phyloP scores from a whole-genome alignment of 2,888 invertebrate genomes.

The Volucella inanis region DNA sequence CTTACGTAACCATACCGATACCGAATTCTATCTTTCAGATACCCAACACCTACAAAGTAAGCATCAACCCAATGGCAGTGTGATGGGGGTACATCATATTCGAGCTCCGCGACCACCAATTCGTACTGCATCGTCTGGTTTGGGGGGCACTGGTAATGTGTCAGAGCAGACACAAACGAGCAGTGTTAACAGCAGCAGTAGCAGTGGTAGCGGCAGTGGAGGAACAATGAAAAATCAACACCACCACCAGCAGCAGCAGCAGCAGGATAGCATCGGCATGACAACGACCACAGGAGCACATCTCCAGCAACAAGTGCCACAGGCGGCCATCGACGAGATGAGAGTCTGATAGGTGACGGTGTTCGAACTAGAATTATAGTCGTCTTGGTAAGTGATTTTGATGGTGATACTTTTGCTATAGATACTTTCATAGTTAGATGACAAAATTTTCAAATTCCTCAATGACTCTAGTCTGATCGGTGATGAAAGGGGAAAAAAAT shows the following conservation, averaged over 20 bases:
- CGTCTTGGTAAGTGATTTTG: constrained; percentile 80
- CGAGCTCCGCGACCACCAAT: constrained; percentile 83
- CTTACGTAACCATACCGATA: constrained; percentile 10
- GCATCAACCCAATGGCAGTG: constrained; percentile 81
- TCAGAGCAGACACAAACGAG: constrained; percentile 80
- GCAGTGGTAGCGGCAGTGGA: constrained; percentile 80
- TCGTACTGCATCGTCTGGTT: constrained; percentile 81
- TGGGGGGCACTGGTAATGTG: constrained; percentile 75
- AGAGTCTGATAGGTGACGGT: constrained; percentile 89
- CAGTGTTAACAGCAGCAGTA: constrained; percentile 78
- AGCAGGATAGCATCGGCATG: constrained; percentile 81
- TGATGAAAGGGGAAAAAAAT: too few relatives aligned
- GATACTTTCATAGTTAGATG: constrained; percentile 12
- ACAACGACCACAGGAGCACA: constrained; percentile 82
- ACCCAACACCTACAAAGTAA: constrained; percentile 80
- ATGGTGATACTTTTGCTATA: background rate
- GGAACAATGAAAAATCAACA: constrained; percentile 83
- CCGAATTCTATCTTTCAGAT: constrained; percentile 73
- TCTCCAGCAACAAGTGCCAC: constrained; percentile 87
- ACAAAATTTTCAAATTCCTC: background rate
- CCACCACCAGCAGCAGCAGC: constrained; percentile 81
- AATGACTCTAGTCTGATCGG: too few relatives aligned
- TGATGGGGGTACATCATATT: constrained; percentile 81
- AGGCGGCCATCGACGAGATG: constrained; percentile 95
- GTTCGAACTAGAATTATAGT: constrained; percentile 83